Evolutionary conservation across 1,140 invertebrate genomes (phyloP).

Genomic region (Armadillidium nasatum): DNA sequence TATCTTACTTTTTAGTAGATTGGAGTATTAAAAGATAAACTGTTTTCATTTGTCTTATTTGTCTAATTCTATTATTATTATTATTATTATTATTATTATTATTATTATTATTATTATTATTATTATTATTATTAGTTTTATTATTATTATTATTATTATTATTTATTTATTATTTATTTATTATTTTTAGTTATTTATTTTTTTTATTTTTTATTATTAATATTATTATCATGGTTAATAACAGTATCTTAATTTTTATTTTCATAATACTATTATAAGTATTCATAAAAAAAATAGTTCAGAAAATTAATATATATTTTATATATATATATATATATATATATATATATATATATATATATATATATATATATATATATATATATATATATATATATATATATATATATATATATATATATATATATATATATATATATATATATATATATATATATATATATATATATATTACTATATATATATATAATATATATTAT

Average conservation of each 20-base stretch:
- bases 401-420: conserved; percentile 6
- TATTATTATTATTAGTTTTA: too few relatives aligned
- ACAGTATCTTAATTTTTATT: not conserved
- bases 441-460: not conserved
- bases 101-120: too few relatives aligned
- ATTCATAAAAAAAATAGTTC: not conserved
- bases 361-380: conserved; percentile 1
- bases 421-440: conserved; percentile 6
- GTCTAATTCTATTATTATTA: too few relatives aligned
- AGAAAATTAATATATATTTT: not conserved
- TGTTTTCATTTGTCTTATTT: too few relatives aligned
- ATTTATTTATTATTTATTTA: too few relatives aligned
- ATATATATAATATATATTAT: not conserved
- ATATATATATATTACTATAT: too few relatives aligned
- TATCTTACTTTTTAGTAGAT: too few relatives aligned
- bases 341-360: not conserved
- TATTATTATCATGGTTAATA: not conserved
- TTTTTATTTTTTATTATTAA: not conserved
- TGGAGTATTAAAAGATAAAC: too few relatives aligned
- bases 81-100: too few relatives aligned
- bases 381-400: conserved; percentile 6
- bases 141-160: too few relatives aligned
- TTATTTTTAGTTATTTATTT: not conserved
- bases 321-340: not conserved
- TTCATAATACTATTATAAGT: not conserved